Conservation (phyloP, 23 tunicate genomes). For the Styela plicata region DNA sequence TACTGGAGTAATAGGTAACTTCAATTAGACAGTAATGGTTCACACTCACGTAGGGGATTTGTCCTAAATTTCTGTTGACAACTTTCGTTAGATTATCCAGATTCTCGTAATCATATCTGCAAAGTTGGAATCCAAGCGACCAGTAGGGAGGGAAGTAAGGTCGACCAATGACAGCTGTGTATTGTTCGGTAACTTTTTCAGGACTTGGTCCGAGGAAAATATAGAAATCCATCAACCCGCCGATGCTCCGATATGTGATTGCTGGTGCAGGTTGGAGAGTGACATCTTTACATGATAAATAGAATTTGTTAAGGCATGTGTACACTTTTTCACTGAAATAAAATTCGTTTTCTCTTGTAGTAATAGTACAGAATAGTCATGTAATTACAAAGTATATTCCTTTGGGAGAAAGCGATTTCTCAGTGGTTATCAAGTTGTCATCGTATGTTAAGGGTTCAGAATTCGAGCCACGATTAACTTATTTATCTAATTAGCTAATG, state of each 20-base stretch:
- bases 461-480: too few species aligned
- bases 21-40: too few species aligned
- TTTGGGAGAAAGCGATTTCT: too few species aligned
- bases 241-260: slow-evolving; percentile 67
- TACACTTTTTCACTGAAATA: too few species aligned
- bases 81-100: slow-evolving; percentile 69
- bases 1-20: too few species aligned
- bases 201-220: slow-evolving; percentile 89
- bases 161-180: slow-evolving; percentile 61
- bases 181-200: slow-evolving; percentile 77
- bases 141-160: slow-evolving; percentile 95
- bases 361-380: too few species aligned
- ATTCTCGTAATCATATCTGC: slow-evolving; percentile 81
- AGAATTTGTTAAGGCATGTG: too few species aligned
- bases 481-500: too few species aligned
- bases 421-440: too few species aligned
- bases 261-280: slow-evolving; percentile 71
- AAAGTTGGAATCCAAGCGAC: slow-evolving; percentile 91
- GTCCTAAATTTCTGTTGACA: slow-evolving; percentile 60
- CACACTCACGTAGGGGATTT: slow-evolving; percentile 79
- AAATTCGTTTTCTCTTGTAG: too few species aligned
- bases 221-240: slow-evolving; percentile 85
- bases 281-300: slow-evolving; percentile 56
- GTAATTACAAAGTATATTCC: too few species aligned
- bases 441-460: too few species aligned